Evolutionary conservation across 2,113 vertebrate genomes (phyloP).

Genomic region (Callionymus lyra): DNA sequence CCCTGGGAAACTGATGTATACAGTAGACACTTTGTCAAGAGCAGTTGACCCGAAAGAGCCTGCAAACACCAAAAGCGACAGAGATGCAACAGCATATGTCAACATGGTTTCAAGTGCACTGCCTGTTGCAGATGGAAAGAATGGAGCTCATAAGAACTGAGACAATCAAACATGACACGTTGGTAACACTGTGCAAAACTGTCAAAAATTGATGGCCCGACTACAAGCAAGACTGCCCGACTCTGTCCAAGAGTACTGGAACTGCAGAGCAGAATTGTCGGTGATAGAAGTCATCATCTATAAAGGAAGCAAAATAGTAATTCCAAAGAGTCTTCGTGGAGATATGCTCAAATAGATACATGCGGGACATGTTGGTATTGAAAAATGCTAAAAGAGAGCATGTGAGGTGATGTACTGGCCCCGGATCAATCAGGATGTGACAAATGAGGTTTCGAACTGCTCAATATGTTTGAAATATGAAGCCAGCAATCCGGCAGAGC

Average conservation of each 20-base stretch:
- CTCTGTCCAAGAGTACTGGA: background rate
- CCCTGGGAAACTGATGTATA: background rate
- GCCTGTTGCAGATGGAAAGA: background rate
- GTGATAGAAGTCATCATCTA: background rate
- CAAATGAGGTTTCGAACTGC: conserved; percentile 6
- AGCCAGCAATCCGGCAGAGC: conserved; percentile 5
- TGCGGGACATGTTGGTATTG: no score
- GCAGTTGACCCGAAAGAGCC: conserved; percentile 2
- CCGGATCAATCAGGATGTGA: conserved; percentile 1
- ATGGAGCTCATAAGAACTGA: conserved; percentile 1
- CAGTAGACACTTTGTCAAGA: conserved; percentile 3
- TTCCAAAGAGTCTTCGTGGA: conserved; percentile 4
- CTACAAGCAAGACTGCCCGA: background rate
- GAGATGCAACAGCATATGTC: background rate
- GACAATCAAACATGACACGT: background rate
- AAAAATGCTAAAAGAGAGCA: conserved; percentile 3
- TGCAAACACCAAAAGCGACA: background rate
- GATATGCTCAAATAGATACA: no score
- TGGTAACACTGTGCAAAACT: background rate
- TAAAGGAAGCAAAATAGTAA: conserved; percentile 3
- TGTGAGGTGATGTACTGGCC: conserved; percentile 1
- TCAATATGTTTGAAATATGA: conserved; percentile 1
- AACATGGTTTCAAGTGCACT: conserved; percentile 1
- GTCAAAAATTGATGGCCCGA: background rate
- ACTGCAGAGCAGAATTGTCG: background rate